A percentile compares a stretch with the other conserved stretches of the same genome.
Conservation (phyloP, 1,140 invertebrate genomes). For the Hydropsyche tenuis region DNA sequence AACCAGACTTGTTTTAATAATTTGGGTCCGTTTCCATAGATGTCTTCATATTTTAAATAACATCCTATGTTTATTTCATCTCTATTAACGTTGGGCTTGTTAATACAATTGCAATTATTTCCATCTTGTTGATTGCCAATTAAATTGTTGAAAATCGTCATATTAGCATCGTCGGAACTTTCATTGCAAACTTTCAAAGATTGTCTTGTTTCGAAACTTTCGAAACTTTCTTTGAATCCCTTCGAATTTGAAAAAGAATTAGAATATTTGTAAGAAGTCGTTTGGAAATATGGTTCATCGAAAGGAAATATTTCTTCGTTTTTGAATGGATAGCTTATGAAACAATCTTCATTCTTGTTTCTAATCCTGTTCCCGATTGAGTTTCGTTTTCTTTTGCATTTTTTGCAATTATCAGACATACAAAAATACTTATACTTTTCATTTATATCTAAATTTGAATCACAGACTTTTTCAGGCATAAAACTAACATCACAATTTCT, state of each 20-base stretch:
- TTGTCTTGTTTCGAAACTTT: not conserved
- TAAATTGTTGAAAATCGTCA: not conserved
- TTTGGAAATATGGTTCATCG: not conserved
- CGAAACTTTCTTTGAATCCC: not conserved
- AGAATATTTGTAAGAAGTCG: not conserved
- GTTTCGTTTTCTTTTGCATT: not conserved
- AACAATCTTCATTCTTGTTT: not conserved
- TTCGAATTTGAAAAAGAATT: not conserved
- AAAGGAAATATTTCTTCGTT: not conserved
- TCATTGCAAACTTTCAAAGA: not conserved
- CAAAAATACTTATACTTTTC: not conserved
- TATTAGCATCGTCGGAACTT: not conserved
- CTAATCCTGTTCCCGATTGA: not conserved
- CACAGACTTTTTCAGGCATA: conserved; percentile 9
- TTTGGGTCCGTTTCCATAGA: conserved; percentile 31
- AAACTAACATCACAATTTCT: no score
- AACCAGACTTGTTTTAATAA: not conserved
- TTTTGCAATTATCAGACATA: not conserved
- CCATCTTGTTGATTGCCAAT: not conserved
- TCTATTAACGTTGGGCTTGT: not conserved
- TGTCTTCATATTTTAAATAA: conserved; percentile 30
- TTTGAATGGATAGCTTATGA: not conserved
- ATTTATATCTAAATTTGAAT: conserved; percentile 15
- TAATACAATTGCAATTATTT: conserved; percentile 9
- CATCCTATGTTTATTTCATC: conserved; percentile 16